Evolutionary conservation across 1,140 invertebrate genomes (phyloP), one percentile per base, ranked within the genome.

Genomic region (Chlorops oryzae): DNA sequence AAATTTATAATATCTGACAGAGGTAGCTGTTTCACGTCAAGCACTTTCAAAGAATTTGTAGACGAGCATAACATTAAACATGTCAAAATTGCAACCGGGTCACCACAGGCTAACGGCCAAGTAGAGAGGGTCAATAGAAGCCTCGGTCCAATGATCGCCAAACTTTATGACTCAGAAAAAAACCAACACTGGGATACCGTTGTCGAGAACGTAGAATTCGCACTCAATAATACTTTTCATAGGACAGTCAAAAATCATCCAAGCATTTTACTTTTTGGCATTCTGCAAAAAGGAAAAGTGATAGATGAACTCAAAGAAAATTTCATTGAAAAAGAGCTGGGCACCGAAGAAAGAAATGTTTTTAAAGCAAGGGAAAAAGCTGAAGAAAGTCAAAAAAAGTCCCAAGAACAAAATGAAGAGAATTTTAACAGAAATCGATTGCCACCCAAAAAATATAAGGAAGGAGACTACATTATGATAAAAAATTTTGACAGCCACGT

Each of bases 11-110:
- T 65, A 12, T 57, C 55, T 0, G 60, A 66, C 49, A 51, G 62
- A 42, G 63, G 57, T 25, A 56, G 52, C 15, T 37, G 32, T 50
- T 69, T 64, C 42, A 63, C 54, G 4, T 62, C 60, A 15, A 22
- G 37, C 1, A 54, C 59, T 9, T 63, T 62, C 49, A 27, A 45
- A 20, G 46, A 57, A 15, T 61, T 57, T 48, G 5, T 56, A 7
- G 12, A 27, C 6, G 37, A 54, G 6, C 49, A 55, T 21, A 47
- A 55, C 20, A 47, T 59, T 23, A 23, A 46, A 12, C 57, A 56
- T 15, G 24, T 56, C 10, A 45, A 45, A 21, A 47, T 54, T 3
- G 50, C 51, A 20, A 55, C 53, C 7, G 48, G 22, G 2, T 56
- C 54, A 12, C 54, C 54, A 22, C 44, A 51, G 25, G 43, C 54